Base-by-base conservation (phyloP, 2,888 invertebrate species). In the Drosophila birchii region DNA sequence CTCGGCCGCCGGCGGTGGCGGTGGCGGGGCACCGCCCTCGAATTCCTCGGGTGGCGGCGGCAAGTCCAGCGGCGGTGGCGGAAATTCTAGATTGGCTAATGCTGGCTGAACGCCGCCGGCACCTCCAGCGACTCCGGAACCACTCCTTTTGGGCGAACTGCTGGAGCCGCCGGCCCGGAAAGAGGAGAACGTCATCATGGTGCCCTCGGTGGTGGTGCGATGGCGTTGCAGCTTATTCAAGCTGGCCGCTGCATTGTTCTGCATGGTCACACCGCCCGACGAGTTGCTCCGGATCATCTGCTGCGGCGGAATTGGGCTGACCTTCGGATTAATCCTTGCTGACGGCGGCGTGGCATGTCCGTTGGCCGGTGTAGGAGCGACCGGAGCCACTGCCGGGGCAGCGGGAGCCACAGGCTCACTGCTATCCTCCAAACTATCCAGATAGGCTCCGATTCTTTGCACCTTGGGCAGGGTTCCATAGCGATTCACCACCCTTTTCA, bases 381-480 rank as follows among this genome's bases (percentile, higher is more conserved):
- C 78, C 54, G 49, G 32, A 58, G 66, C 70, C 32, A 69, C 66
- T 45, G 63, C 66, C 34, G 77, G 51, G 1, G 34, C 29, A 14
- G 57, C 58, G 5, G 75, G 29, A 7, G 45, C 45, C 2, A n/a
- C 29, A 11, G 51, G 51, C 56, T 77, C 47, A 80, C 71, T 69
- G 67, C 96, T 96, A 90, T 97, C 96, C 49, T 97, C 95, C 89
- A 99, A 94, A 7, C 98, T 98, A 92, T 99, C 98, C 61, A 99
- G 93, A 93, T 98, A 99, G 8, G 98, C 99, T 36, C 98, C 98
- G 85, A 99, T 99, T 78, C 99, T 95, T 12, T 98, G 98, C 54
- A 97, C 98, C 93, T 99, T 99, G 0, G 99, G 99, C 89, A 99
- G 93, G 12, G 99, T 99, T 20, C 99, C 99, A 92, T 98, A 99